Percentiles rank a stretch among this genome's conserved stretches.
These are phyloP conservation scores for Chloroclysta siterata DNA, from an alignment of 2,888 invertebrate genomes.

Conservation along the genomic window DNA sequence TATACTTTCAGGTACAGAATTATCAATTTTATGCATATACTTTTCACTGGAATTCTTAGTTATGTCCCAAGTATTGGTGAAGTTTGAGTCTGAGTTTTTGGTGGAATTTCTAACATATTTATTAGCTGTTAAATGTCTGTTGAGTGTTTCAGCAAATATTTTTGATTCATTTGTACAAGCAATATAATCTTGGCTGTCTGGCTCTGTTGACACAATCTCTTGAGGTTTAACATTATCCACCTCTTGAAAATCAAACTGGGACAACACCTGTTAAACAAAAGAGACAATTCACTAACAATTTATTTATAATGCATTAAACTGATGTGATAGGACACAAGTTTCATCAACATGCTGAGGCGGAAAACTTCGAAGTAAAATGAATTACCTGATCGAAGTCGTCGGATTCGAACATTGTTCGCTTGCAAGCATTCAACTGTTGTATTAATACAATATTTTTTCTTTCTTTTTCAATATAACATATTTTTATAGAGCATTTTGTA, in stretches of 20 bases:
- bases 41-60: constrained; percentile 1
- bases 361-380: background rate
- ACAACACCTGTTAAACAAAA: constrained; percentile 63
- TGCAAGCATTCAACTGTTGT: too few species aligned
- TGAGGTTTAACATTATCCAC: constrained; percentile 29
- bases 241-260: constrained; percentile 73
- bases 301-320: too few species aligned
- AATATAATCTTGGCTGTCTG: constrained; percentile 21
- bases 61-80: background rate
- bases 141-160: constrained; percentile 5
- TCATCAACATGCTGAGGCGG: too few species aligned
- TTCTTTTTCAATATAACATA: too few species aligned
- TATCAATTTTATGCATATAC: background rate
- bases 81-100: too few species aligned
- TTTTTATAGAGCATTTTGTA: too few species aligned
- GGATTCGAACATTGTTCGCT: constrained; percentile 71
- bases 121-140: background rate
- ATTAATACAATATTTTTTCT: too few species aligned
- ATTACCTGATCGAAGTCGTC: constrained; percentile 77
- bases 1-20: background rate
- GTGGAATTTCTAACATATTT: background rate
- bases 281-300: background rate
- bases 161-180: constrained; percentile 18
- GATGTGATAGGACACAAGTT: too few species aligned
- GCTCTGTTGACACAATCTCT: constrained; percentile 10